These are phyloP conservation scores for Euplexia lucipara DNA, from an alignment of 2,888 invertebrate genomes.

Conservation along the genomic window DNA sequence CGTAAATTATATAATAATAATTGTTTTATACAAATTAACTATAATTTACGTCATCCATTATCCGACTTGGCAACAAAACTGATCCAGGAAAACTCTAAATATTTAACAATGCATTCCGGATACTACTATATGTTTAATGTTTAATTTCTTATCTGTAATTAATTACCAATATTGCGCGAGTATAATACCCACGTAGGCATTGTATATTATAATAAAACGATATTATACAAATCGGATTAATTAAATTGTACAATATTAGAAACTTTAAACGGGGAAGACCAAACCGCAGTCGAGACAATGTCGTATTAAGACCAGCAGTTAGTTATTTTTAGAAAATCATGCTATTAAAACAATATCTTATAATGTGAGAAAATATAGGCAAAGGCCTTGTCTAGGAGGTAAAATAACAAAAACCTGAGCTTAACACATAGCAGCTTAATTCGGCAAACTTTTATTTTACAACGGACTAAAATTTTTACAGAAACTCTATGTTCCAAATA, in stretches of 20 bases:
- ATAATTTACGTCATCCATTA: conserved; percentile 6
- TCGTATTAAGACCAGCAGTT: no score
- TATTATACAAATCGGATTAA: not conserved
- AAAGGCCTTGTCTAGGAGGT: no score
- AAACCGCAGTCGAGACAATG: not conserved
- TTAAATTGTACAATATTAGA: not conserved
- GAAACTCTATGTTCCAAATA: not conserved
- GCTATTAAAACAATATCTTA: no score
- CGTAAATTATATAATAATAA: not conserved
- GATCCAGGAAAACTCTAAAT: conserved; percentile 29
- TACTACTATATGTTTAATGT: not conserved
- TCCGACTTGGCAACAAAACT: conserved; percentile 21
- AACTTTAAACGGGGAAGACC: not conserved
- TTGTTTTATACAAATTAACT: not conserved
- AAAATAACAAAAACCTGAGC: not conserved
- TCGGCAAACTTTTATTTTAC: no score
- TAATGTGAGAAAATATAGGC: no score
- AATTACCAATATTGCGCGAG: not conserved
- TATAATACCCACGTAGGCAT: not conserved
- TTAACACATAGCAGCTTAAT: not conserved
- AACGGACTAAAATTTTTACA: not conserved
- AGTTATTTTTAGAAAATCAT: no score
- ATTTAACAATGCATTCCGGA: conserved; percentile 1
- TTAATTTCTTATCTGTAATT: conserved; percentile 6
- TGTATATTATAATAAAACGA: conserved; percentile 8